Conservation (phyloP, 2,113 vertebrate species). For the Climacteris rufus region DNA sequence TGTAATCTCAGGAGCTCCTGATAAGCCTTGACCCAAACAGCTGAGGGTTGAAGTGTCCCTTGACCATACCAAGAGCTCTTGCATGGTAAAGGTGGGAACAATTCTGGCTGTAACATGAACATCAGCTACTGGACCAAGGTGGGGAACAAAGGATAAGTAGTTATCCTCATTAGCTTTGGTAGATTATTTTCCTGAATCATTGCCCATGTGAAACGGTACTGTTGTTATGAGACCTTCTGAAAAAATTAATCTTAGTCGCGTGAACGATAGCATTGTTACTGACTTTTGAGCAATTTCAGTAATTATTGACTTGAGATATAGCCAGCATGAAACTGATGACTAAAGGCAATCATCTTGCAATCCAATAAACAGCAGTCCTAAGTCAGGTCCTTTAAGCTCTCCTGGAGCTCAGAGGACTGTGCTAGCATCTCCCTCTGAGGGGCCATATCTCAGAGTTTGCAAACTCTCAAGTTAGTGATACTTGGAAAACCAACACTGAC, state of each 20-base stretch:
- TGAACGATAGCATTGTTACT: not conserved
- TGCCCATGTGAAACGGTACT: rapidly evolving
- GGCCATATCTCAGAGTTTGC: not conserved
- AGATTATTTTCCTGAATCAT: not conserved
- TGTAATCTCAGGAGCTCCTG: not conserved
- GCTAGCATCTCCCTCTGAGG: not conserved
- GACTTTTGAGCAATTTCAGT: not conserved
- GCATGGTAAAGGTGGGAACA: not conserved
- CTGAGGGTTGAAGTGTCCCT: not conserved
- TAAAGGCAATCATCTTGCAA: not conserved
- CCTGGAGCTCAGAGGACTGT: not conserved
- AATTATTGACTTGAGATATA: not conserved
- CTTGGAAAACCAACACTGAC: not conserved
- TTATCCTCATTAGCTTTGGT: rapidly evolving
- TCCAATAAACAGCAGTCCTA: too few species aligned
- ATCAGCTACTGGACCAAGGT: not conserved
- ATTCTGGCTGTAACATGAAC: not conserved
- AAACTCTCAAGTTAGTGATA: not conserved
- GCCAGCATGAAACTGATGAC: not conserved
- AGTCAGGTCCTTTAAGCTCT: not conserved
- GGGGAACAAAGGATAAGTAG: not conserved
- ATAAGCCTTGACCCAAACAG: not conserved
- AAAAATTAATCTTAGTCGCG: not conserved
- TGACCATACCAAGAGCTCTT: not conserved
- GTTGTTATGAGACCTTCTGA: not conserved